phyloP scores from a whole-genome alignment of 2,888 invertebrate species.

The Flexamia atlantica region DNA sequence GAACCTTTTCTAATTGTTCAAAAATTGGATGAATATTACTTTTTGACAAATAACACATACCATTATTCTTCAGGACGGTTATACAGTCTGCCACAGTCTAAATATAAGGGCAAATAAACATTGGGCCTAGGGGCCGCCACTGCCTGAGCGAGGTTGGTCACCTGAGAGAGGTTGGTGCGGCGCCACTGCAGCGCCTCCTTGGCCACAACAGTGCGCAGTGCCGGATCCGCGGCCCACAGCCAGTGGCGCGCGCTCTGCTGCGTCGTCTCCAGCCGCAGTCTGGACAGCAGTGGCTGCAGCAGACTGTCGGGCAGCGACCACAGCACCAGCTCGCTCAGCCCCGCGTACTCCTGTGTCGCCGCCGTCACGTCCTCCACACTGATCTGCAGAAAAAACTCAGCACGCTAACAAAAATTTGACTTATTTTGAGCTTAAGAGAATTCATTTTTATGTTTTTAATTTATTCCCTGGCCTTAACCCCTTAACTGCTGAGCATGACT shows the following conservation, averaged over 20 bases:
- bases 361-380: constrained; percentile 83
- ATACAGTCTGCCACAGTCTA: too few species aligned
- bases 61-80: too few species aligned
- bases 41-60: too few species aligned
- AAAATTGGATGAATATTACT: too few species aligned
- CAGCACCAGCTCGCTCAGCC: constrained; percentile 88
- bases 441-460: too few species aligned
- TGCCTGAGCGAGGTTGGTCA: not conserved
- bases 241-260: constrained; percentile 81
- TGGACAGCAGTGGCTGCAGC: constrained; percentile 85
- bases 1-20: too few species aligned
- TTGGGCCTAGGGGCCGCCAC: too few species aligned
- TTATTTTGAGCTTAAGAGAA: too few species aligned
- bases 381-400: constrained; percentile 78
- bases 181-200: constrained; percentile 92
- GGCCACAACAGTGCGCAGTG: constrained; percentile 88
- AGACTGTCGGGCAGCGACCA: constrained; percentile 89
- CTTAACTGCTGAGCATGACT: too few species aligned
- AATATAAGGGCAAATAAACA: too few species aligned
- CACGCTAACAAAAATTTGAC: too few species aligned
- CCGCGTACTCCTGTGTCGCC: constrained; percentile 84
- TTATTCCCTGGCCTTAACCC: too few species aligned
- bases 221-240: constrained; percentile 85
- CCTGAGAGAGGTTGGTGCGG: constrained; percentile 61
- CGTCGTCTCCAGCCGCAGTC: constrained; percentile 81